Percentiles rank a stretch among this genome's conserved stretches.
phyloP scores from a whole-genome alignment of 2,113 vertebrate species.

The Limnothrissa miodon region DNA sequence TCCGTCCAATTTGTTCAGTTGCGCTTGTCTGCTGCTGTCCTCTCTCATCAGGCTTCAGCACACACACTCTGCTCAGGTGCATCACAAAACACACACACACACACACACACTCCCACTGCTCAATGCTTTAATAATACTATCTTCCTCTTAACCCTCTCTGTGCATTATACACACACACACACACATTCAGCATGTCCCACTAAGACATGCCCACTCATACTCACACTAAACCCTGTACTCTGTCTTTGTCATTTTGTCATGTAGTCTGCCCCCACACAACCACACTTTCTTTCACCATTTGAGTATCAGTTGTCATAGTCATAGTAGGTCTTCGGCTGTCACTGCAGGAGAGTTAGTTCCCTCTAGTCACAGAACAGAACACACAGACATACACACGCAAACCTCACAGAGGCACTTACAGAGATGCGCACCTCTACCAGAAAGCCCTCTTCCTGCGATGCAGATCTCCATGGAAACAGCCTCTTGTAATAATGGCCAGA shows the following conservation, averaged over 20 bases:
- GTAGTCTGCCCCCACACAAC: not conserved
- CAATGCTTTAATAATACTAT: no score
- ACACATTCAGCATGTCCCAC: not conserved
- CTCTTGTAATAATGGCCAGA: not conserved
- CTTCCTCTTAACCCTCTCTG: no score
- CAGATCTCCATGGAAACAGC: slow-evolving; percentile 10
- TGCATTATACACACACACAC: not conserved
- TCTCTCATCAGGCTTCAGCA: slow-evolving; percentile 80
- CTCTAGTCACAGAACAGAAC: not conserved
- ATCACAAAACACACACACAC: slow-evolving; percentile 30
- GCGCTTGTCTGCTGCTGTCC: slow-evolving; percentile 79
- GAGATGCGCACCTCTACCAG: not conserved
- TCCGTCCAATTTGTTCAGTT: slow-evolving; percentile 72
- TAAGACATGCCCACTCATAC: slow-evolving; percentile 9
- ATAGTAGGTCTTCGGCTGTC: not conserved
- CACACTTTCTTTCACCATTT: not conserved
- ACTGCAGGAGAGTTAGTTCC: not conserved
- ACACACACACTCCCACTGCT: not conserved
- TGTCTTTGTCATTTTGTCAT: no score
- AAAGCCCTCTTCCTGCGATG: not conserved
- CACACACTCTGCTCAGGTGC: slow-evolving; percentile 79
- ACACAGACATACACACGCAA: not conserved
- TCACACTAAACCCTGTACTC: not conserved
- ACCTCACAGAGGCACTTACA: not conserved
- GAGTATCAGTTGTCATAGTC: not conserved